These are phyloP conservation scores for Clarias macrocephalus DNA, from an alignment of 2,113 vertebrate species.

Conservation along the genomic window DNA sequence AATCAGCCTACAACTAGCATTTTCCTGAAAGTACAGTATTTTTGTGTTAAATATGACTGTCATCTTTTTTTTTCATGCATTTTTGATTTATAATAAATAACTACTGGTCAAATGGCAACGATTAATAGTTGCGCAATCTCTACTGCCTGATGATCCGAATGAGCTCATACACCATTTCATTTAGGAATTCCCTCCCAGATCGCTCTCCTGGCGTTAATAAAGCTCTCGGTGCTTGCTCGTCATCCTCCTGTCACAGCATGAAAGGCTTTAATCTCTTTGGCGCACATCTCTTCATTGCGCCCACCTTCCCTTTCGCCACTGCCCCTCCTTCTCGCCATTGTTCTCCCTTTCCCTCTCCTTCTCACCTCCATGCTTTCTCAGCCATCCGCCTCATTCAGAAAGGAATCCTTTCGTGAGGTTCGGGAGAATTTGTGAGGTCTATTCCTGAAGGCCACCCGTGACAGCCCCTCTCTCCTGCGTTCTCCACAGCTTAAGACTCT, in stretches of 20 bases:
- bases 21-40: neutral
- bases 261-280: slow-evolving; percentile 85
- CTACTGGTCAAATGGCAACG: too few relatives aligned
- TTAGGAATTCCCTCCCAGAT: slow-evolving; percentile 40
- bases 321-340: slow-evolving; percentile 63
- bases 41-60: neutral
- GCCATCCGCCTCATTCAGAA: slow-evolving; percentile 78
- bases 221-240: slow-evolving; percentile 15
- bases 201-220: slow-evolving; percentile 27
- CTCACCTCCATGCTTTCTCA: slow-evolving; percentile 37
- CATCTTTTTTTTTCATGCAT: too few relatives aligned
- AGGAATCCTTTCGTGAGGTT: slow-evolving; percentile 68
- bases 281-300: slow-evolving; percentile 74
- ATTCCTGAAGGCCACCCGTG: slow-evolving; percentile 61
- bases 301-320: slow-evolving; percentile 60
- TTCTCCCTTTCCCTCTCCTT: slow-evolving; percentile 33
- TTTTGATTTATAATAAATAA: neutral
- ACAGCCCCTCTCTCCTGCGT: slow-evolving; percentile 62
- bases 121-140: neutral
- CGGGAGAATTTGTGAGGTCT: slow-evolving; percentile 52
- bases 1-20: neutral
- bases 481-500: slow-evolving; percentile 62
- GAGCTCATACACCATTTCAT: slow-evolving; percentile 4
- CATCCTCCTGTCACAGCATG: slow-evolving; percentile 69
- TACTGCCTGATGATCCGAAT: slow-evolving; percentile 18